These are phyloP conservation scores for Ciconia boyciana DNA, from an alignment of 2,113 vertebrate species.

Conservation along the genomic window DNA sequence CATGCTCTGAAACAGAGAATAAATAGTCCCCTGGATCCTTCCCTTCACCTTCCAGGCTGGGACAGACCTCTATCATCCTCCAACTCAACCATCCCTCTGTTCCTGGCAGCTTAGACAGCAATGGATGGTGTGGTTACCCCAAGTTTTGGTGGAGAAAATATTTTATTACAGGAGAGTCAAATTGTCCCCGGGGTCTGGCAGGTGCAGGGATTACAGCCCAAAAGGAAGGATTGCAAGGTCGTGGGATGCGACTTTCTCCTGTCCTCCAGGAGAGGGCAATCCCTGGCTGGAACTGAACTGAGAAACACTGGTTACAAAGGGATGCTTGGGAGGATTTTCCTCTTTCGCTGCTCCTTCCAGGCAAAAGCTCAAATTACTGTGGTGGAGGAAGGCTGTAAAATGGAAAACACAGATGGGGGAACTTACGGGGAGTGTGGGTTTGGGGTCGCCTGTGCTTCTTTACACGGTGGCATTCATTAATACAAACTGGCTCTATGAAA, in stretches of 20 bases:
- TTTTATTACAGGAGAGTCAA: neutral
- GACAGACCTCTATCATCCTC: neutral
- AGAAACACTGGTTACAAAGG: neutral
- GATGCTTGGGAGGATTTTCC: neutral
- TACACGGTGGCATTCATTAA: neutral
- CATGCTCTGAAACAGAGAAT: neutral
- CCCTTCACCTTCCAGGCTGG: neutral
- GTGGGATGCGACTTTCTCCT: neutral
- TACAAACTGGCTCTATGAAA: fast-evolving
- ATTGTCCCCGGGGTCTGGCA: neutral
- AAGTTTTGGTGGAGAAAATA: neutral
- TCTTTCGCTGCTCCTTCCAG: neutral
- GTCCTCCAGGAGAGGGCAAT: constrained; percentile 63
- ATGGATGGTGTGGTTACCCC: too few species aligned
- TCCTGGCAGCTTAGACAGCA: neutral
- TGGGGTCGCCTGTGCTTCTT: neutral
- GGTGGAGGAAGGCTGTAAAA: neutral
- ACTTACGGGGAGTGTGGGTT: neutral
- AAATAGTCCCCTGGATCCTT: neutral
- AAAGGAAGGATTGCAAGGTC: neutral
- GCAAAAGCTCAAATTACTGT: neutral
- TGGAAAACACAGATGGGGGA: neutral
- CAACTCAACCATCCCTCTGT: neutral
- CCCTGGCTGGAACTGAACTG: constrained; percentile 11
- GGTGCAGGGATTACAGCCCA: neutral